Evolutionary conservation across 2,797 vertebrate species (phyloP).

Genomic region (Sebastes cheni): DNA sequence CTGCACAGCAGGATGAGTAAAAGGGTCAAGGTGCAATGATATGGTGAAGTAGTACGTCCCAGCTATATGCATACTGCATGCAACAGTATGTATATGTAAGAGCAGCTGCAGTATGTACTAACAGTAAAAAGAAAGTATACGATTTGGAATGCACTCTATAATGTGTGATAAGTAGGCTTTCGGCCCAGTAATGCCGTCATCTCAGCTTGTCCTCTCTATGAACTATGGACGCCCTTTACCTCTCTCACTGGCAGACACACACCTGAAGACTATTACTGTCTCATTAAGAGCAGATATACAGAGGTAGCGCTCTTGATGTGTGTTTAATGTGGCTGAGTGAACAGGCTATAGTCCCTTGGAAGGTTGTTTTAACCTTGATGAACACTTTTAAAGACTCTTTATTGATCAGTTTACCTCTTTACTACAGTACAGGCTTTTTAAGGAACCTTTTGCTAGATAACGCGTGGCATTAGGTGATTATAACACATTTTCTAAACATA

Average conservation of each 20-base stretch:
- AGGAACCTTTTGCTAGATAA: not conserved
- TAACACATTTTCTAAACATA: not conserved
- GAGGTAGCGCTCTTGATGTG: not conserved
- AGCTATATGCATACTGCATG: no score
- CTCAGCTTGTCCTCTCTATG: not conserved
- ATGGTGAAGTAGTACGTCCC: no score
- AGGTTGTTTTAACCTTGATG: not conserved
- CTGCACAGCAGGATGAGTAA: no score
- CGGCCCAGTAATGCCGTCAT: not conserved
- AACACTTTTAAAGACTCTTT: not conserved
- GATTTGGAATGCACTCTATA: no score
- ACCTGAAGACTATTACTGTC: not conserved
- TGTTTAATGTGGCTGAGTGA: not conserved
- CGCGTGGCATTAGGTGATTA: not conserved
- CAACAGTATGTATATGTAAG: no score
- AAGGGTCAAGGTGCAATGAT: no score
- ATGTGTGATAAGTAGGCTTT: not conserved
- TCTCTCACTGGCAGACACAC: not conserved
- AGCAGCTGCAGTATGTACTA: no score
- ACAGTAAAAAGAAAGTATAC: no score
- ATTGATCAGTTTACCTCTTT: not conserved
- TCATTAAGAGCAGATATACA: not conserved
- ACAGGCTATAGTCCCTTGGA: not conserved
- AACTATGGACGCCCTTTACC: not conserved
- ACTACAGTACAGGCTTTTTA: not conserved